These are phyloP conservation scores for Sarcoramphus papa DNA, from an alignment of 2,797 vertebrate species.

Conservation along the genomic window DNA sequence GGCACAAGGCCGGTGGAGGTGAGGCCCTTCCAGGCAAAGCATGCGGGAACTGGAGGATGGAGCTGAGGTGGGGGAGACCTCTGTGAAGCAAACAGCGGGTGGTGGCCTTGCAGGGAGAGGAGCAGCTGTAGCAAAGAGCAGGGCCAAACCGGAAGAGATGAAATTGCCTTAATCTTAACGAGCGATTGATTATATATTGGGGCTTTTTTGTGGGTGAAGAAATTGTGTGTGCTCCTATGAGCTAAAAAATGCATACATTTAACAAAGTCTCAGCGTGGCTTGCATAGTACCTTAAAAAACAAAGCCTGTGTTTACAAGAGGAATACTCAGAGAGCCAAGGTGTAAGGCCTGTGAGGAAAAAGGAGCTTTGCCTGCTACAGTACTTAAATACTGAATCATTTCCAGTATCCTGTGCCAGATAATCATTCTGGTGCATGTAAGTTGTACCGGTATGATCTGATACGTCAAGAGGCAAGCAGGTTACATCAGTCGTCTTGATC, in stretches of 20 bases:
- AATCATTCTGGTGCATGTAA: neutral
- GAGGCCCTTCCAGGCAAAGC: neutral
- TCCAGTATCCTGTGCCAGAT: constrained; percentile 27
- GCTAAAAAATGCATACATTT: neutral
- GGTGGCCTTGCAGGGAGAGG: neutral
- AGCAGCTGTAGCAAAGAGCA: neutral
- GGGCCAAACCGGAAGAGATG: neutral
- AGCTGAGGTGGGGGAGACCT: neutral
- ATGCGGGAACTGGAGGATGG: neutral
- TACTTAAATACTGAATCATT: constrained; percentile 34
- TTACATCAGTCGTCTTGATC: constrained; percentile 1
- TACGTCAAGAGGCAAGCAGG: neutral
- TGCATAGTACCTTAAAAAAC: neutral
- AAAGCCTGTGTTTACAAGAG: neutral
- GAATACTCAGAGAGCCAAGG: neutral
- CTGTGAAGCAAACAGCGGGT: neutral
- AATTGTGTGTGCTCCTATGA: neutral
- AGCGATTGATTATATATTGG: neutral
- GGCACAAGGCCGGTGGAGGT: neutral
- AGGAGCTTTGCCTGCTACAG: neutral
- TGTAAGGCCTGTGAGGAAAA: neutral
- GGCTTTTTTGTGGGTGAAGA: neutral
- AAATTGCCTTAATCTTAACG: neutral
- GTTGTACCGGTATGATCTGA: constrained; percentile 21
- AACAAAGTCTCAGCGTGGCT: neutral